Percentiles rank a stretch among this genome's conserved stretches.
phyloP scores from a whole-genome alignment of 2,888 invertebrate genomes.

The Cephus runcator region DNA sequence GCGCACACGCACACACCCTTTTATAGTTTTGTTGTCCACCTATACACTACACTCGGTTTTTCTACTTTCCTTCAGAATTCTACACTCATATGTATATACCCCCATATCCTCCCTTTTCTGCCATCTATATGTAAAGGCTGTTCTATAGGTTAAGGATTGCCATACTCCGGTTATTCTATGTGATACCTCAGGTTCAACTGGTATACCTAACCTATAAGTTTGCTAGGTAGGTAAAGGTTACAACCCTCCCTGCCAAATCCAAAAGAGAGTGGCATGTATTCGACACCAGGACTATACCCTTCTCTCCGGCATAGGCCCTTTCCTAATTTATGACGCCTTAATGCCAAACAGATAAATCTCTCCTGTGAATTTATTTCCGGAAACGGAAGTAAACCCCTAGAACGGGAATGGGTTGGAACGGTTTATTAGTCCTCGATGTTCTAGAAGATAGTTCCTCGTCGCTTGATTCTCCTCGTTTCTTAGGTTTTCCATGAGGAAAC shows the following conservation, averaged over 20 bases:
- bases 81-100: not conserved
- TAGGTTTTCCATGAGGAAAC: not conserved
- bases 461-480: not conserved
- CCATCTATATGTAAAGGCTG: not conserved
- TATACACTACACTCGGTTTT: not conserved
- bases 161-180: not conserved
- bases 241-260: not conserved
- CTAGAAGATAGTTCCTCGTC: not conserved
- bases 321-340: slow-evolving; percentile 27
- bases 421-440: slow-evolving; percentile 28
- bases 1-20: not conserved
- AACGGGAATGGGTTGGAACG: not conserved
- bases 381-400: slow-evolving; percentile 4
- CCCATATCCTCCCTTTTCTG: not conserved
- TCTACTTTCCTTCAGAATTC: not conserved
- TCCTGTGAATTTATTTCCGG: slow-evolving; percentile 24
- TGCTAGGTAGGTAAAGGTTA: not conserved
- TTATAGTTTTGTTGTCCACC: not conserved
- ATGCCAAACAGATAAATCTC: slow-evolving; percentile 24
- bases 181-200: not conserved
- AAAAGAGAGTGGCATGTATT: slow-evolving; percentile 1
- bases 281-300: not conserved
- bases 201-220: not conserved
- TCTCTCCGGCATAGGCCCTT: not conserved
- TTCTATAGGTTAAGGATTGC: not conserved